A percentile compares a stretch with the other conserved stretches of the same genome.
phyloP scores from a whole-genome alignment of 2,888 invertebrate genomes.

The Pachliopta kotzebuea region DNA sequence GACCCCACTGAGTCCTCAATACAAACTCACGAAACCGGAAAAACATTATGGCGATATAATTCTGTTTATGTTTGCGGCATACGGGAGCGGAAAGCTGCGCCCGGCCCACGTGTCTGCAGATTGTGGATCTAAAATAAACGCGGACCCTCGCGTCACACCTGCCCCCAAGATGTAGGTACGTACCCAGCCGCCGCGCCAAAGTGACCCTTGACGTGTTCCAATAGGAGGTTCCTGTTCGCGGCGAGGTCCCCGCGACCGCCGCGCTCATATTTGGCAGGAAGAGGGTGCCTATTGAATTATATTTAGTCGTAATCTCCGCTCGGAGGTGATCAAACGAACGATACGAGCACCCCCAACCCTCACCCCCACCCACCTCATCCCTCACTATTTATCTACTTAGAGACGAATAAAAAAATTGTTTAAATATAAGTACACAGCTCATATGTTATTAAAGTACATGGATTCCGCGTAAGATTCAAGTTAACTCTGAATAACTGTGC shows the following conservation, averaged over 20 bases:
- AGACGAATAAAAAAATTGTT: no score
- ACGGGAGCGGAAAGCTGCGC: conserved; percentile 70
- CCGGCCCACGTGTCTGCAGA: conserved; percentile 71
- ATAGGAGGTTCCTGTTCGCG: conserved; percentile 42
- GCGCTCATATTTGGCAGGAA: conserved; percentile 76
- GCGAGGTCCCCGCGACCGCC: no score
- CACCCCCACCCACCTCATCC: no score
- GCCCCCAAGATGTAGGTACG: conserved; percentile 47
- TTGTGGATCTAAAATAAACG: conserved; percentile 73
- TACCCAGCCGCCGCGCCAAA: conserved; percentile 35
- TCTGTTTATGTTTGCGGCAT: conserved; percentile 73
- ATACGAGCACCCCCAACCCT: conserved; percentile 47
- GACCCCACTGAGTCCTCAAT: conserved; percentile 52
- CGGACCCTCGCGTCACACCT: conserved; percentile 75
- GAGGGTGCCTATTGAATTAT: conserved; percentile 79
- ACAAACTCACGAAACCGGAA: conserved; percentile 72
- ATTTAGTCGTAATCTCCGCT: conserved; percentile 75
- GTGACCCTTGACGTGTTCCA: conserved; percentile 40
- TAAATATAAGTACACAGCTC: no score
- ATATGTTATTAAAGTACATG: not conserved
- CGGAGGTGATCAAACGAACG: conserved; percentile 72
- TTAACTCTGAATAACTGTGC: no score
- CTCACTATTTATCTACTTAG: no score
- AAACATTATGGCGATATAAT: conserved; percentile 75
- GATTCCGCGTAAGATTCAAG: conserved; percentile 24